Conservation (phyloP, 2,888 invertebrate species). For the Corbicula japonica region DNA sequence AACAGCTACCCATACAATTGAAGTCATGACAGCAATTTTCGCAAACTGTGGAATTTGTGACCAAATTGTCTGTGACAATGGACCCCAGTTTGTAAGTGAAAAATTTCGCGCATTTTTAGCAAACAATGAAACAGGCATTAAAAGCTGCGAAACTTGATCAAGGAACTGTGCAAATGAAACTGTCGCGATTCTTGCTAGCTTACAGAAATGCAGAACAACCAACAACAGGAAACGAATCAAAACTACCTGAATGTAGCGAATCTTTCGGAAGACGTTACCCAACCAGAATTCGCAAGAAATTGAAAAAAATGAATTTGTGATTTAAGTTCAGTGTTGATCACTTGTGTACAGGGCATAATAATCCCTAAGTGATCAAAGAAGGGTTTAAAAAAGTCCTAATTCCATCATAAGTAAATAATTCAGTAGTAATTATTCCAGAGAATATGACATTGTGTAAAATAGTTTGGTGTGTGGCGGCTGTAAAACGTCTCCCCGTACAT, state of each 20-base stretch:
- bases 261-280: not conserved
- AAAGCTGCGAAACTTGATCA: constrained; percentile 23
- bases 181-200: constrained; percentile 17
- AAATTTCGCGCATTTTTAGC: constrained; percentile 59
- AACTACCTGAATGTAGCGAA: no score
- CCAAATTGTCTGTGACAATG: constrained; percentile 81
- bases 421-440: no score
- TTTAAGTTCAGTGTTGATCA: no score
- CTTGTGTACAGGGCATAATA: constrained; percentile 7
- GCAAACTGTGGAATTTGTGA: constrained; percentile 73
- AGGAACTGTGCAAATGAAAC: constrained; percentile 17
- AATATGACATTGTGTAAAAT: no score
- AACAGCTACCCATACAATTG: constrained; percentile 61
- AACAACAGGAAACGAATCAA: constrained; percentile 10
- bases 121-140: constrained; percentile 63
- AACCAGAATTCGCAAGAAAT: constrained; percentile 6
- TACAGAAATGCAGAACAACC: constrained; percentile 8
- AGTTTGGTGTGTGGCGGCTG: no score
- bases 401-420: no score
- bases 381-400: no score
- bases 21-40: constrained; percentile 66
- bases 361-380: constrained; percentile 3
- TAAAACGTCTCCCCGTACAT: no score
- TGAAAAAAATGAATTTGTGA: no score
- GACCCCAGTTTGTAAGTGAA: constrained; percentile 73